Evolutionary conservation across 92 coral and sea anemone species (phyloP).

Genomic region (Paramuricea clavata): DNA sequence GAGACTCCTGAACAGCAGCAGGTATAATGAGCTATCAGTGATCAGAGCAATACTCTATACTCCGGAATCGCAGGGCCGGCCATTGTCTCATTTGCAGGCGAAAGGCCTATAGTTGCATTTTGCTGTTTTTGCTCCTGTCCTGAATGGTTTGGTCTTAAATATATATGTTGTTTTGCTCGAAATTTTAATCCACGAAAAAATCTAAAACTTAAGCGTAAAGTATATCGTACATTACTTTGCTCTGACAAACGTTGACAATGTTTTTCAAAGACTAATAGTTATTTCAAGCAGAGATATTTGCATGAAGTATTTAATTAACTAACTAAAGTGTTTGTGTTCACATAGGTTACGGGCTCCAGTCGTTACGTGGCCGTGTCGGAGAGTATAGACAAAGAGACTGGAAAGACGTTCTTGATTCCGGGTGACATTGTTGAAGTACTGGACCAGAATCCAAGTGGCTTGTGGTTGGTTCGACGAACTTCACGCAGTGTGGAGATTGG

Average conservation of each 20-base stretch:
- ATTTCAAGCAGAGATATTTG: neutral
- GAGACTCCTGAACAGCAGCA: neutral
- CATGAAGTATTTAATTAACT: neutral
- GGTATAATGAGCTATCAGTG: neutral
- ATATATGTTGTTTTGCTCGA: too few relatives aligned
- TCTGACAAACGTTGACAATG: neutral
- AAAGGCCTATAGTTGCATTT: too few relatives aligned
- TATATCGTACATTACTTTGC: too few relatives aligned
- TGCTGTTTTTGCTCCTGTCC: too few relatives aligned
- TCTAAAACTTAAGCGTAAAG: too few relatives aligned
- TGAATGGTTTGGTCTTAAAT: too few relatives aligned
- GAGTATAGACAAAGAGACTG: constrained; percentile 92
- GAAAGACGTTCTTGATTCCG: constrained; percentile 82
- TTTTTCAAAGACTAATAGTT: too few relatives aligned
- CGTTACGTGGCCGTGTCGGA: constrained; percentile 88
- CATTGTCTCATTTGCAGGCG: too few relatives aligned
- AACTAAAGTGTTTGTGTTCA: neutral
- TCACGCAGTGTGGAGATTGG: constrained; percentile 98
- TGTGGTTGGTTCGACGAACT: constrained; percentile 97
- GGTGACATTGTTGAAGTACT: constrained; percentile 97
- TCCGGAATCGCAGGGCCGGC: neutral
- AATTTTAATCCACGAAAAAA: too few relatives aligned
- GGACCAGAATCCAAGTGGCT: constrained; percentile 91
- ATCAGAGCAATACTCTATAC: neutral
- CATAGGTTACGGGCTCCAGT: constrained; percentile 80